Base-by-base conservation (phyloP, 1,140 invertebrate genomes). In the Drosophila funebris region DNA sequence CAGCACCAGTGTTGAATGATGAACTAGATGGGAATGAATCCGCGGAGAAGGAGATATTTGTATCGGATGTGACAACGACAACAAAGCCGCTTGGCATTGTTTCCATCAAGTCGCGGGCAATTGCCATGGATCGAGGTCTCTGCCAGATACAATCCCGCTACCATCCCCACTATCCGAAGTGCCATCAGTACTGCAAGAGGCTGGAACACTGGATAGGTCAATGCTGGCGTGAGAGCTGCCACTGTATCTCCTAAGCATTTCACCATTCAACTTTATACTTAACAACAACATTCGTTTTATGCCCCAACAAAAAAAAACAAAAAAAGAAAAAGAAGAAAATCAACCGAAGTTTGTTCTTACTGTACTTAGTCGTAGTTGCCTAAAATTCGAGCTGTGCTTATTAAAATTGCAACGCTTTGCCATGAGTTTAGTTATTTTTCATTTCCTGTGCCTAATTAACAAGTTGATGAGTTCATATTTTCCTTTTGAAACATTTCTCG, bases 121-220 rank as follows among this genome's bases (percentile, higher is more conserved):
- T 85, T 4, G 70, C 73, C 37, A 68, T 75, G 56, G 83, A 91
- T 67, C 71, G 77, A 1, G 72, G 54, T 0, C 60, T 90, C 13
- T 91, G 90, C 64, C 46, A 56, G 52, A 71, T 71, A 46, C 56
- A 52, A 0, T 91, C 87, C 0, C 76, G 66, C 7, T 76, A 80
- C 29, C 78, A 83, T 63, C 90, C 90, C 0, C 90, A 91, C 18
- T 84, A 75, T 39, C 90, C 90, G 22, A 81, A 72, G 33, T 91
- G 90, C 39, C 73, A 90, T 31, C 50, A 67, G n/a, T 91, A 91
- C 67, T 91, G 90, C 72, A 78, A 79, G 52, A 61, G 70, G 0
- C 72, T 91, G 29, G 77, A 90, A 11, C 90, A 91, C 31, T 91
- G 90, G 90, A 80, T 91, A 37, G 90, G 90, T 1, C 84, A 90